These are phyloP conservation scores for Stenurella melanura DNA, from an alignment of 2,888 invertebrate genomes.

Conservation along the genomic window DNA sequence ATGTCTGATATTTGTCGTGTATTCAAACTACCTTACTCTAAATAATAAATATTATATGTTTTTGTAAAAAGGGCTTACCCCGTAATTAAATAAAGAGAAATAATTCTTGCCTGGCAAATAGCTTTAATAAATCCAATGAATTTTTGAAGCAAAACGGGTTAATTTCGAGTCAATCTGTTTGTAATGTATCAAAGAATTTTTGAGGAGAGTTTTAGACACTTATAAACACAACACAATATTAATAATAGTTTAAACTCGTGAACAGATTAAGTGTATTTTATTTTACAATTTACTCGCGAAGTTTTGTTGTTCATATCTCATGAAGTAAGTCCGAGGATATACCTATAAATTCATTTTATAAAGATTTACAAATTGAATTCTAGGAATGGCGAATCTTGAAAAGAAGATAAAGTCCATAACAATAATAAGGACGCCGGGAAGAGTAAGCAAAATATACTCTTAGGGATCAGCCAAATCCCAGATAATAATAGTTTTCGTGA, in stretches of 20 bases:
- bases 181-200: too few relatives aligned
- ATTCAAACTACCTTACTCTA: too few relatives aligned
- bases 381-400: slow-evolving; percentile 34
- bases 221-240: too few relatives aligned
- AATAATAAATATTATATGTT: too few relatives aligned
- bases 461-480: slow-evolving; percentile 51
- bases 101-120: too few relatives aligned
- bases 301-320: neutral
- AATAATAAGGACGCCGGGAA: slow-evolving; percentile 44
- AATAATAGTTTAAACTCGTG: neutral
- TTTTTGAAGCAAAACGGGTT: too few relatives aligned
- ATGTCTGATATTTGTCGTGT: too few relatives aligned
- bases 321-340: neutral
- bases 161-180: too few relatives aligned
- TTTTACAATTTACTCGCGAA: neutral
- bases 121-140: too few relatives aligned
- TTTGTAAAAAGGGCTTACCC: too few relatives aligned
- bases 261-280: neutral
- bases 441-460: slow-evolving; percentile 51
- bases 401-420: slow-evolving; percentile 45
- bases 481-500: slow-evolving; percentile 30
- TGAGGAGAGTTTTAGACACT: too few relatives aligned
- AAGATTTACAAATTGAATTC: slow-evolving; percentile 46
- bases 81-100: too few relatives aligned
- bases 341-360: slow-evolving; percentile 25